Base-by-base conservation (phyloP, 2,113 vertebrate species). In the Erinaceus europaeus region DNA sequence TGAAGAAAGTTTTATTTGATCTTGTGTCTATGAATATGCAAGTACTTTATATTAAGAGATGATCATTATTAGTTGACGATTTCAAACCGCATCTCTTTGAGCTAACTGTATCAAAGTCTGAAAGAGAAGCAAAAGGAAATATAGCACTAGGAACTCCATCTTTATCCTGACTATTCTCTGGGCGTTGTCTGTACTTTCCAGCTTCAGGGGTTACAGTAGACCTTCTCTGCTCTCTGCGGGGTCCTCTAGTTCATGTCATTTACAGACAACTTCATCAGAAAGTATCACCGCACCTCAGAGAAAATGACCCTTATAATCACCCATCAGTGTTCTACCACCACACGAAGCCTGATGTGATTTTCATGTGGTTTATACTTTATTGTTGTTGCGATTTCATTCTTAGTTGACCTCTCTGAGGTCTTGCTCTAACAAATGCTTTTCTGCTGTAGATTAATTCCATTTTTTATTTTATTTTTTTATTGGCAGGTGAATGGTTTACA, bases 211-310 rank as follows among this genome's bases (percentile, higher is more conserved):
- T 53, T 68, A 3, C 15, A 5, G 4, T 36, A 44, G 10, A 38
- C 3, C 14, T 42, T 34, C 50, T 10, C 11, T 4, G 0, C 42
- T 44, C 2, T 44, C 53, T 62, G 2, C 10, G 11, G 44, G 14
- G 12, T 21, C 11, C 25, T 1, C 48, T 18, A 42, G 6, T 23
- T 9, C 40, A 0, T 23, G 18, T 3, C 7, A 17, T 21, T 8
- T 12, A 32, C 12, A 5, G 32, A 50, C 5, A 67, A 61, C 11
- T 65, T 32, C 29, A 61, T 29, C 68, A 13, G 34, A 3, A 13
- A 13, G 5, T 62, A 40, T 34, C 40, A 12, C 23, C 67, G n/a
- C n/a, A n/a, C 21, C 15, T 15, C 17, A 34, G 81, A 20, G 38
- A 57, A 77, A 67, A 27, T n/a, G 1, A 4, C 1, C 6, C 27